phyloP scores from a whole-genome alignment of 2,888 invertebrate species.

The Adelphocoris suturalis region DNA sequence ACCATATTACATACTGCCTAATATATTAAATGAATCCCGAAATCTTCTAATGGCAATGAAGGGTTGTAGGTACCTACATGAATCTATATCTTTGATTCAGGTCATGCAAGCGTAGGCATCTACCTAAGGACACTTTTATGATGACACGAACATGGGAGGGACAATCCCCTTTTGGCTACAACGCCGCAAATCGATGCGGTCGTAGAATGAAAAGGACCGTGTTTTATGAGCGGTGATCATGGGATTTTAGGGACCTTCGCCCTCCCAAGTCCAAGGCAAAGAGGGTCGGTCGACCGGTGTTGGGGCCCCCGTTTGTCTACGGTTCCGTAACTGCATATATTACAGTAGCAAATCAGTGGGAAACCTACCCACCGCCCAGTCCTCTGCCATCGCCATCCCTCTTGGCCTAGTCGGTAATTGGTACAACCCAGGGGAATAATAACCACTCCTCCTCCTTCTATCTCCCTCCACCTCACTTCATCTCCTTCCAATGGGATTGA shows the following conservation, averaged over 20 bases:
- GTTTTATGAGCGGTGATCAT: constrained; percentile 38
- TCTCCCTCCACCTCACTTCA: background rate
- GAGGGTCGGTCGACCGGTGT: background rate
- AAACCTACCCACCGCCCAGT: background rate
- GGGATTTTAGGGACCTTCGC: background rate
- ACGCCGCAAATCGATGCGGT: background rate
- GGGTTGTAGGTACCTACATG: too few species aligned
- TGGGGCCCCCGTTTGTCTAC: constrained; percentile 32
- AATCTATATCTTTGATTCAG: background rate
- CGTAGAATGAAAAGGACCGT: constrained; percentile 21
- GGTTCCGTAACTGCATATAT: constrained; percentile 51
- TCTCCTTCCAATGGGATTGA: background rate
- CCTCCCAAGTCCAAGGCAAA: background rate
- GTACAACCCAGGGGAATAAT: constrained; percentile 53
- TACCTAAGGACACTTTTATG: constrained; percentile 18
- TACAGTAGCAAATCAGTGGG: constrained; percentile 53
- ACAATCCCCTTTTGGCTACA: background rate
- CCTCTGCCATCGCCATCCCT: background rate
- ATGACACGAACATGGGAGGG: background rate
- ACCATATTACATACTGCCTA: too few species aligned
- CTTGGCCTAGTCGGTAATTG: constrained; percentile 40
- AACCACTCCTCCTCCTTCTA: background rate
- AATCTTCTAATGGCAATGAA: too few species aligned
- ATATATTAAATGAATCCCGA: too few species aligned
- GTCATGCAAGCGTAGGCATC: background rate